phyloP scores from a whole-genome alignment of 2,888 invertebrate genomes.

The Oxycera nigricornis region DNA sequence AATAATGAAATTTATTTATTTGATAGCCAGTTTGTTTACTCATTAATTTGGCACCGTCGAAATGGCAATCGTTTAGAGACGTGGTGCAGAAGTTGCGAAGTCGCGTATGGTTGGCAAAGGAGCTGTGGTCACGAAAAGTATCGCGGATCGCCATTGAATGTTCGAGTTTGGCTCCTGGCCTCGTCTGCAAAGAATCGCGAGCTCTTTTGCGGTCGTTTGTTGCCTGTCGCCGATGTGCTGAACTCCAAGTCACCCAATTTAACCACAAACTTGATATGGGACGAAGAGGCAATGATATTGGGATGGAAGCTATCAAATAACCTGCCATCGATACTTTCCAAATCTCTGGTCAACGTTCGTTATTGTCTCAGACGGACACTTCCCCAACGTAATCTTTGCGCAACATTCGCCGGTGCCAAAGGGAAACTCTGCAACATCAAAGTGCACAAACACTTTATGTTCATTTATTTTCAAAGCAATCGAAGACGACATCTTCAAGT shows the following conservation, averaged over 20 bases:
- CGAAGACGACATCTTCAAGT: conserved; percentile 19
- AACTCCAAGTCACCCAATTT: too few relatives aligned
- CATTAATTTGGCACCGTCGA: not conserved
- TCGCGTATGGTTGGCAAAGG: not conserved
- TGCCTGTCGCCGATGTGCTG: too few relatives aligned
- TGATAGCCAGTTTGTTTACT: conserved; percentile 2
- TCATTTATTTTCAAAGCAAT: conserved; percentile 31
- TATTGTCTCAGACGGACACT: not conserved
- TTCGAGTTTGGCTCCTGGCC: too few relatives aligned
- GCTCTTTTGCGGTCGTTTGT: too few relatives aligned
- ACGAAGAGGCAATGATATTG: too few relatives aligned
- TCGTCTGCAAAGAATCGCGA: too few relatives aligned
- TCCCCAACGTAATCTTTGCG: not conserved
- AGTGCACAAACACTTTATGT: not conserved
- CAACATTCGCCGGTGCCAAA: not conserved
- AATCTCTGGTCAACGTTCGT: not conserved
- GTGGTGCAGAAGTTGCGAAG: not conserved
- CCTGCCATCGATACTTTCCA: not conserved
- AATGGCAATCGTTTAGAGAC: not conserved
- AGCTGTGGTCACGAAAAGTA: too few relatives aligned
- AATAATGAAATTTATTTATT: conserved; percentile 32
- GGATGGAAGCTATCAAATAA: too few relatives aligned
- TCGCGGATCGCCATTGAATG: too few relatives aligned
- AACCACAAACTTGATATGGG: too few relatives aligned
- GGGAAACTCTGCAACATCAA: conserved; percentile 7